Base-by-base conservation (phyloP, 2,888 invertebrate species). In the Diogma glabrata region DNA sequence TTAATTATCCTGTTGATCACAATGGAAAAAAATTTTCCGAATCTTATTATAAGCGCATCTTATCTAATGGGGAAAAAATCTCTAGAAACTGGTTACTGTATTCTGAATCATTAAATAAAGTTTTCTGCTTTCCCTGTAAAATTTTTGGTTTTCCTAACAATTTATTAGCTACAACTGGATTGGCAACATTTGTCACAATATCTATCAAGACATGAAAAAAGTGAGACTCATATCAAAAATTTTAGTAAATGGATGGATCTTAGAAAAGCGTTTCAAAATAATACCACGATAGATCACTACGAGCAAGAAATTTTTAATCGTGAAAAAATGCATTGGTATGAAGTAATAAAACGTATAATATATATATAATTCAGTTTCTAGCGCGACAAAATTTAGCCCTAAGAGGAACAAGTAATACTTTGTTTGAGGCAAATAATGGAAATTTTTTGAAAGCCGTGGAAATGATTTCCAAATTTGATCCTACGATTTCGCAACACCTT, bases 51-150 rank as follows among this genome's bases (percentile, higher is more conserved):
- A n/a, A n/a, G n/a, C n/a, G n/a, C n/a, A n/a, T n/a, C n/a, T n/a
- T n/a, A n/a, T n/a, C n/a, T n/a, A n/a, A n/a, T 36, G 36, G 16
- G 16, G 10, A 36, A 36, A 36, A 36, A 36, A 14, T 36, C 36
- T 36, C 36, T 36, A 36, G 9, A 10, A 36, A 36, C 36, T 36
- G 36, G 36, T 36, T 36, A 36, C 36, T 36, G 36, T n/a, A 33
- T 33, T 33, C 33, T 5, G 9, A 36, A 9, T 36, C 3, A 36
- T 14, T 36, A 36, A 36, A 36, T 36, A 36, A 36, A 17, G 16
- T 36, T 10, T 36, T 36, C 36, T 36, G n/a, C 14, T 14, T 36
- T 36, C n/a, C 36, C 16, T 36, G 36, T 36, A 36, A 36, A 36
- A 36, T 36, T 36, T 9, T 36, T 36, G 36, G 36, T 7, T 36